Conservation (phyloP, 2,797 vertebrate species). For the Lemur catta region DNA sequence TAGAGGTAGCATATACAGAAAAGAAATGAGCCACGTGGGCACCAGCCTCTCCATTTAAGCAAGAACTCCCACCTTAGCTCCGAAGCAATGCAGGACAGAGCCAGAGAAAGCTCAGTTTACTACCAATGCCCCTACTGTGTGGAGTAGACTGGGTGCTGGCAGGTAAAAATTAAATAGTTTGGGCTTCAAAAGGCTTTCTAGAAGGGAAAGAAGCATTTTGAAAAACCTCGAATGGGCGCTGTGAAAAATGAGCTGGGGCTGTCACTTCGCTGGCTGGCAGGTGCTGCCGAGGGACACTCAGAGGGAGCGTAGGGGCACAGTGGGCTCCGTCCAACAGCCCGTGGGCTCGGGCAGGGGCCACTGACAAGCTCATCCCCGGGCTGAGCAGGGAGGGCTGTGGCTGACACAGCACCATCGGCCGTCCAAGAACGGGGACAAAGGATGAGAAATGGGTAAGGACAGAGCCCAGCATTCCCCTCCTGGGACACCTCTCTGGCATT, state of each 20-base stretch:
- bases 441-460: not conserved
- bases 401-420: not conserved
- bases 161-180: not conserved
- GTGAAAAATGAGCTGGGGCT: not conserved
- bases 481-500: not conserved
- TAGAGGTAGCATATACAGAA: not conserved
- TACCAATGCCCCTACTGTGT: not conserved
- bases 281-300: not conserved
- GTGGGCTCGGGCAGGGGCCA: not conserved
- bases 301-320: not conserved
- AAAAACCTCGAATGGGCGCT: not conserved
- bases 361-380: not conserved
- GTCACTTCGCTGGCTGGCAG: not conserved
- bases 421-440: not conserved
- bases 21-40: not conserved
- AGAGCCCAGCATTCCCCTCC: too few relatives aligned
- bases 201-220: not conserved
- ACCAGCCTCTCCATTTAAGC: not conserved
- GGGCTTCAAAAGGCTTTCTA: not conserved
- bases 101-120: not conserved
- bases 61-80: not conserved
- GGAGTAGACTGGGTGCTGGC: not conserved
- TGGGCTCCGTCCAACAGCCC: not conserved
- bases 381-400: not conserved
- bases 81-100: not conserved